Evolutionary conservation across 2,888 invertebrate genomes (phyloP).

Genomic region (Drosophila barbarae): DNA sequence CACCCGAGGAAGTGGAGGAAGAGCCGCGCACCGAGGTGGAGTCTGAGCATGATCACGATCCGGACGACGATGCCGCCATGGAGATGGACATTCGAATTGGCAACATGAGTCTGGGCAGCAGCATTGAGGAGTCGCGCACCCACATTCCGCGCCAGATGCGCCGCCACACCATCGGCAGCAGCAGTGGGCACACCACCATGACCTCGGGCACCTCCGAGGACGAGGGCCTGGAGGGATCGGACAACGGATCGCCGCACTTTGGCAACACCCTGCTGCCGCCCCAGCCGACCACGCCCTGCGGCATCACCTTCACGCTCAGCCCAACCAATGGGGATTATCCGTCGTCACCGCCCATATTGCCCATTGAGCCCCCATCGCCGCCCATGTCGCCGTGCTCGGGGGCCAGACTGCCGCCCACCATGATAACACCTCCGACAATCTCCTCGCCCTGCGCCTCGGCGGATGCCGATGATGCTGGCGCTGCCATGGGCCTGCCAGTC

Average conservation of each 20-base stretch:
- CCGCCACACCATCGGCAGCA: constrained; percentile 76
- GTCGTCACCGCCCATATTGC: constrained; percentile 73
- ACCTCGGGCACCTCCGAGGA: constrained; percentile 78
- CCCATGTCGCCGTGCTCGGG: constrained; percentile 51
- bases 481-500: constrained; percentile 60
- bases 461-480: constrained; percentile 66
- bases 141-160: constrained; percentile 73
- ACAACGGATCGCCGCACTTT: constrained; percentile 79
- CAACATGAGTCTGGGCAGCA: constrained; percentile 65
- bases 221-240: constrained; percentile 79
- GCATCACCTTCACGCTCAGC: constrained; percentile 84
- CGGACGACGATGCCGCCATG: constrained; percentile 61
- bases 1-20: constrained; percentile 24
- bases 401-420: constrained; percentile 29
- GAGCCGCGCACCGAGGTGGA: constrained; percentile 27
- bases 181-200: constrained; percentile 74
- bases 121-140: constrained; percentile 73
- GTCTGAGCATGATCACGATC: constrained; percentile 34
- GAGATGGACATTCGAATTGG: constrained; percentile 73
- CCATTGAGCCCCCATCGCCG: constrained; percentile 78
- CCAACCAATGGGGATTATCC: constrained; percentile 81
- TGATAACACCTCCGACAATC: constrained; percentile 26
- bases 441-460: constrained; percentile 34
- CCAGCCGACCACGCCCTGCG: constrained; percentile 81
- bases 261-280: constrained; percentile 80